These are phyloP conservation scores for Ctenopoma kingsleyae DNA, from an alignment of 2,797 vertebrate species.

Conservation along the genomic window DNA sequence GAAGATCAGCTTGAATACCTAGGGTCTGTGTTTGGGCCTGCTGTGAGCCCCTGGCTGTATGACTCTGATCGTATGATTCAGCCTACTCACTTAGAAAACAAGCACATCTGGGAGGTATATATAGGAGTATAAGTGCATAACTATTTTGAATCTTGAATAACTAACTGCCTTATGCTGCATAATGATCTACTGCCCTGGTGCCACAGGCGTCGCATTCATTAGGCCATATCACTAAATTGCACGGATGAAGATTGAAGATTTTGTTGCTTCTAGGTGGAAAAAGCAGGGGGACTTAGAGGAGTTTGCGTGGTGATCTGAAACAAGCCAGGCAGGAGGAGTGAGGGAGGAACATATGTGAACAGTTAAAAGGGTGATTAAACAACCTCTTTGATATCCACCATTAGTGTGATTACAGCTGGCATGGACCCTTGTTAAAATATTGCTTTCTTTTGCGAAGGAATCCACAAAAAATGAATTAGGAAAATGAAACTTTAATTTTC, in stretches of 20 bases:
- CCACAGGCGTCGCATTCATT: conserved; percentile 57
- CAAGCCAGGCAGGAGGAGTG: conserved; percentile 60
- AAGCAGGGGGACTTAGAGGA: conserved; percentile 18
- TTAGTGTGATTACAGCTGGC: conserved; percentile 75
- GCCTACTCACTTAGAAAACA: conserved; percentile 27
- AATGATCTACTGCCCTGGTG: conserved; percentile 28
- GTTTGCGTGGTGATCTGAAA: conserved; percentile 49
- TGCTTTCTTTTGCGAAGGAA: conserved; percentile 51
- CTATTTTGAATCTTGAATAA: neutral
- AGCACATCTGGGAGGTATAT: conserved; percentile 58
- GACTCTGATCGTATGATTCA: conserved; percentile 45
- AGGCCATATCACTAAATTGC: conserved; percentile 34
- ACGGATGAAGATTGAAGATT: conserved; percentile 38
- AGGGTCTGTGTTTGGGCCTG: conserved; percentile 61
- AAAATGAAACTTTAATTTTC: conserved; percentile 69
- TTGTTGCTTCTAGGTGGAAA: conserved; percentile 41
- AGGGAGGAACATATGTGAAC: conserved; percentile 72
- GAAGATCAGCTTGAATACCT: conserved; percentile 69
- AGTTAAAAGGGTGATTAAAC: conserved; percentile 64
- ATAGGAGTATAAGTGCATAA: neutral
- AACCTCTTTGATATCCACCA: conserved; percentile 75
- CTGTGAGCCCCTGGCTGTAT: conserved; percentile 51
- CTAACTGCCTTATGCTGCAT: conserved; percentile 32
- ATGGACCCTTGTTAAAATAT: conserved; percentile 52
- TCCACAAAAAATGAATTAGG: conserved; percentile 60